Evolutionary conservation across 2,888 invertebrate species (phyloP).

Genomic region (Agapostemon virescens): DNA sequence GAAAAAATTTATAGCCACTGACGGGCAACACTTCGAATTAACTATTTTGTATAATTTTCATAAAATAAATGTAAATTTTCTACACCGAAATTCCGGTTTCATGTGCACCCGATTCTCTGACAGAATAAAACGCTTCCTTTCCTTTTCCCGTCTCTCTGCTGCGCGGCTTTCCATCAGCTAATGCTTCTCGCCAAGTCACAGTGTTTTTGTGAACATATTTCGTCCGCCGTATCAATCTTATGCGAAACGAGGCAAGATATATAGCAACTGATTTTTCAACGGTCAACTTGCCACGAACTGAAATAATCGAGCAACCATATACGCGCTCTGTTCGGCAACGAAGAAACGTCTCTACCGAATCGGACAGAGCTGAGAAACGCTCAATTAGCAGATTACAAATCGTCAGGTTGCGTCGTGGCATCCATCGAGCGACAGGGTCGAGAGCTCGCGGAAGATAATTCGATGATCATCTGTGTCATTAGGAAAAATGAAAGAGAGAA

Average conservation of each 20-base stretch:
- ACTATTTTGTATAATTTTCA: too few species aligned
- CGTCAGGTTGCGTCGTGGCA: not conserved
- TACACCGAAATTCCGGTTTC: too few species aligned
- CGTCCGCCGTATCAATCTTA: too few species aligned
- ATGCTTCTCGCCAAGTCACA: not conserved
- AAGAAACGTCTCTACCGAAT: not conserved
- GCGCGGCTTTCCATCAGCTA: too few species aligned
- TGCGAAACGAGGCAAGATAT: not conserved
- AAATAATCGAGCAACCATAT: not conserved
- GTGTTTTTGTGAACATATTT: too few species aligned
- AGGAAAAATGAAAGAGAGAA: not conserved
- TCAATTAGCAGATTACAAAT: conserved; percentile 14
- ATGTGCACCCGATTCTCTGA: too few species aligned
- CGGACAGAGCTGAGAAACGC: not conserved
- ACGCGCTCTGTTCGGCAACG: not conserved
- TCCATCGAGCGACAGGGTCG: not conserved
- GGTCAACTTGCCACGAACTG: not conserved
- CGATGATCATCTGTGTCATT: conserved; percentile 20
- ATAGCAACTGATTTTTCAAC: not conserved
- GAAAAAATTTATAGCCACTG: too few species aligned
- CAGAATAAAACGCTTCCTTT: too few species aligned
- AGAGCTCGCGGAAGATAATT: conserved; percentile 6
- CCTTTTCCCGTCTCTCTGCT: too few species aligned
- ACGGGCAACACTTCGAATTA: too few species aligned
- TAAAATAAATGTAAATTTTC: too few species aligned